Evolutionary conservation across 1,140 invertebrate genomes (phyloP), one percentile per base, ranked within the genome.

Genomic region (Portunus trituberculatus): DNA sequence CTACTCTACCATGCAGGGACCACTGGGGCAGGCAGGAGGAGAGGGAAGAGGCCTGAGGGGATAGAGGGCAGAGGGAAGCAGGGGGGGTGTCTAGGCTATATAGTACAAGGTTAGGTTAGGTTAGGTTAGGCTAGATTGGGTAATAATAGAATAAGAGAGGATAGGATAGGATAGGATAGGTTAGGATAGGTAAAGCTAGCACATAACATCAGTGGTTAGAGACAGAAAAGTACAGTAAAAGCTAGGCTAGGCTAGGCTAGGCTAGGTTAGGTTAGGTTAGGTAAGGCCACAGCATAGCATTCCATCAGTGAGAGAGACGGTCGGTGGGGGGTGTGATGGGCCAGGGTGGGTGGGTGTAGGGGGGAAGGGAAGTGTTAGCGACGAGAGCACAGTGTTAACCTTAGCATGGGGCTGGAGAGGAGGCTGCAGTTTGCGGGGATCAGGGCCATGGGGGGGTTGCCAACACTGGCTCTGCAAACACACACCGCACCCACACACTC

Each of bases 391-490:
- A 92, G 86, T 91, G 92, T 39, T 95, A 95, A 95, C 95, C 95
- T 95, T 59, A 95, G 95, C 92, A 95, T 91, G 67, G 92, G 95
- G 92, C 95, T 95, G 95, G 95, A 95, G 95, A 95, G 87, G 67
- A 95, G 95, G 82, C 95, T 95, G 92, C 92, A 93, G 92, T 93
- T 93, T 39, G 95, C 93, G n/a, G 92, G 92, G 92, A 91, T 91
- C 52, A 59, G 67, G 48, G 46, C 39, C 67, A 94, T 91, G 86
- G 92, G 67, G n/a, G 95, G 87, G 76, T 67, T 91, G 46, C 52
- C 86, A 95, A 82, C 92, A 93, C 92, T 94, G 88, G 59, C 52
- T 95, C 95, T 95, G 95, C 93, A 83, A 88, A 95, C 86, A 93
- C 84, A 95, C 95, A 76, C 67, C 16, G 0, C 67, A 76, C 4